Evolutionary conservation across 2,113 vertebrate genomes (phyloP), one percentile per base, ranked within the genome.

Genomic region (Xiphophorus hellerii): DNA sequence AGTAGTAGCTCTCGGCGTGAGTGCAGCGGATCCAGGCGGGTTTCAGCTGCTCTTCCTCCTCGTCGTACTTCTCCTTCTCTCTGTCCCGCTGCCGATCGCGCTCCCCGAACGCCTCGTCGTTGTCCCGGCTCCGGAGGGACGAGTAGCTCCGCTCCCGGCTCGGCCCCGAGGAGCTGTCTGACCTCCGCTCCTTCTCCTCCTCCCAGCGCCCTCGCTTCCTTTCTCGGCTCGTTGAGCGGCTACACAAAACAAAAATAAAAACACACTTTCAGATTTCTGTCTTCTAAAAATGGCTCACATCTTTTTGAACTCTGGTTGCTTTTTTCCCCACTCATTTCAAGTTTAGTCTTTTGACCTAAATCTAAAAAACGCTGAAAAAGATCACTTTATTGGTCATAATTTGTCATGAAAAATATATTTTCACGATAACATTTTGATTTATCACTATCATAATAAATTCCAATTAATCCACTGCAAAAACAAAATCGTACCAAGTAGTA

Each of bases 1-100:
- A 98, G 90, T 97, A 99, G 94, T 96, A 98, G 92, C 90, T 99
- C 89, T 99, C 98, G 0, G 97, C 96, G 48, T 99, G 97, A 15
- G 98, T 99, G 77, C 98, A 99, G 29, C 98, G 97, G 90, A 99
- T 96, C 98, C 98, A 99, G 65, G 97, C 97, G 0, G 98, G 96
- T 72, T 99, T 99, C 61, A 98, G 94, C 42, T 96, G 90, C 66
- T 97, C 96, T 0, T 98, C 97, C 3, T 98, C 97, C 0, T 97
- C 96, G 2, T 97, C 96, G 2, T 87, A 80, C 93, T 96, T 81
- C 95, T 96, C 90, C 92, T 93, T 84, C 58, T 88, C 58, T 88
- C 84, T 66, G 77, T 93, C 83, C 87, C 84, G 29, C 72, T 90
- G 83, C 86, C 94, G 65, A 37, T 95, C 77, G 90, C 95, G 66